These are phyloP conservation scores for Euplexia lucipara DNA, from an alignment of 2,888 invertebrate species.

Conservation along the genomic window DNA sequence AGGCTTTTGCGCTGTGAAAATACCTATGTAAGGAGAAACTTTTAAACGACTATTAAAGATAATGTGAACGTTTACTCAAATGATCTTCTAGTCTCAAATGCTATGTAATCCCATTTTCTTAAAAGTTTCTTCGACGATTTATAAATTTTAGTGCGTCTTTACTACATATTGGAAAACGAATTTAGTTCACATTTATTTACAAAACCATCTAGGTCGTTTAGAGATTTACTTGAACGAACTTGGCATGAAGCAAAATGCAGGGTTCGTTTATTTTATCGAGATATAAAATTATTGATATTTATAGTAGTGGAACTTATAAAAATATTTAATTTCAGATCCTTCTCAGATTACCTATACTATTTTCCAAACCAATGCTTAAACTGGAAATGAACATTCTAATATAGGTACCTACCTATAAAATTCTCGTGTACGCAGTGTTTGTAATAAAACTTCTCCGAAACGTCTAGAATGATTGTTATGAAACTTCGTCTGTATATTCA, in stretches of 20 bases:
- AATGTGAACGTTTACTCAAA: not conserved
- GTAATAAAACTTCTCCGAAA: no score
- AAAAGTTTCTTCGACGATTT: not conserved
- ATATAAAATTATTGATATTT: not conserved
- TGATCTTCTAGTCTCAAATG: constrained; percentile 1
- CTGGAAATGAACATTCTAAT: no score
- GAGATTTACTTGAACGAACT: constrained; percentile 7
- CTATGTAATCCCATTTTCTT: constrained; percentile 16
- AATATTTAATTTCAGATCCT: not conserved
- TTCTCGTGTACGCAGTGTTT: no score
- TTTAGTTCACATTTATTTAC: constrained; percentile 14
- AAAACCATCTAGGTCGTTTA: not conserved
- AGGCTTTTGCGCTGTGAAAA: no score
- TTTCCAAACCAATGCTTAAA: no score
- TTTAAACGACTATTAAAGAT: constrained; percentile 3
- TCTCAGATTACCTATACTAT: no score
- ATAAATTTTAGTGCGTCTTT: constrained; percentile 16
- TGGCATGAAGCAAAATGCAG: not conserved
- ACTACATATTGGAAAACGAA: constrained; percentile 35
- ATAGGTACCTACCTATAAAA: no score
- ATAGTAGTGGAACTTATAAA: not conserved
- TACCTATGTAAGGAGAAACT: not conserved
- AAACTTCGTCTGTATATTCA: no score
- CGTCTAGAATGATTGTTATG: no score
- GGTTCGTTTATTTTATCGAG: not conserved